Evolutionary conservation across 2,113 vertebrate species (phyloP), one percentile per base, ranked within the genome.

Genomic region (Alosa alosa): DNA sequence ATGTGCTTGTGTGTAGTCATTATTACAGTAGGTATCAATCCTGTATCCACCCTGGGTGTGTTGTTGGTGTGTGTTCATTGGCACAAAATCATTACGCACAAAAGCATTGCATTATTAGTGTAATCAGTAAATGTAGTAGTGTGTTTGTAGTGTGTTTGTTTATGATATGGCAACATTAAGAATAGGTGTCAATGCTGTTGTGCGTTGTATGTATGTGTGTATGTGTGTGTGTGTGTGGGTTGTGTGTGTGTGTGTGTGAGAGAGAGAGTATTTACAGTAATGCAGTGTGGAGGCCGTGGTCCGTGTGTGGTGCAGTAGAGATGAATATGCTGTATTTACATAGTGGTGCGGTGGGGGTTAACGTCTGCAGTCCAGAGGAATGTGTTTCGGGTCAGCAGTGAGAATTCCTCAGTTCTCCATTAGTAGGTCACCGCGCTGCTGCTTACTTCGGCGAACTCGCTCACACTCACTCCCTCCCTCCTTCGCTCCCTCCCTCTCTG

Each of bases 351-450:
- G 90, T 92, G 91, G 89, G 94, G 93, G 93, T 95, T 94, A 94
- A 94, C 90, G 91, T 93, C 91, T 94, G 90, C 92, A 91, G 91
- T 92, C 91, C 87, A 88, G 84, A 93, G 93, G 93, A 94, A 94
- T 94, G 93, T 91, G 93, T 94, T 94, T 92, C 88, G 89, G 94
- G 92, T 94, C 91, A 91, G 92, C 92, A 93, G 89, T 88, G 90
- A 95, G 91, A 93, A 95, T 94, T 95, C 94, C 93, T 94, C 91
- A 92, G 90, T 92, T 91, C 86, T 91, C 90, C 92, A 92, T 94
- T 95, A 94, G 92, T 94, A 94, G 93, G 93, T 94, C 94, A 93
- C 89, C 88, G 89, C 81, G 18, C 92, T 93, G 91, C 91, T 89
- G 94, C 90, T 92, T 92, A 91, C 86, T 89, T 92, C 86, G 46